These are phyloP conservation scores for Melipona quadrifasciata DNA, from an alignment of 1,140 invertebrate species.

Conservation along the genomic window DNA sequence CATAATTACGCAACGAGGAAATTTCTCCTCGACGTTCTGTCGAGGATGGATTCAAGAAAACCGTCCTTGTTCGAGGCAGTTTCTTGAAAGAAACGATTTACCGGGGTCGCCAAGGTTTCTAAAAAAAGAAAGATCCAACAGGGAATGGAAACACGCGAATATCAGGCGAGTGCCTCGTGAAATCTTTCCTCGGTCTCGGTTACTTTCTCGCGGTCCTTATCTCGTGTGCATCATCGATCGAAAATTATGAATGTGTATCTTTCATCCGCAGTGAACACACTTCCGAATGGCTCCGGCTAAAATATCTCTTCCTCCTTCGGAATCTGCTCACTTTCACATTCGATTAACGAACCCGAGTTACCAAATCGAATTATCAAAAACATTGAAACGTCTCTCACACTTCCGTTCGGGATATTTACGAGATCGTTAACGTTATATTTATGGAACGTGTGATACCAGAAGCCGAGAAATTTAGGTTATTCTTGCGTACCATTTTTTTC, in stretches of 20 bases:
- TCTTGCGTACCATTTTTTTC: no score
- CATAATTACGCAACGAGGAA: conserved; percentile 7
- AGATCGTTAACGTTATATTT: background rate
- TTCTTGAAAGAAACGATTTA: background rate
- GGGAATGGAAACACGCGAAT: background rate
- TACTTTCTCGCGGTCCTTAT: conserved; percentile 46
- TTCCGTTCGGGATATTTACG: conserved; percentile 8
- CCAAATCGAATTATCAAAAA: background rate
- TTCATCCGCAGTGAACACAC: background rate
- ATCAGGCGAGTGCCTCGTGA: background rate
- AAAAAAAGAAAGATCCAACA: background rate
- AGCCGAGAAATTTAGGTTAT: background rate
- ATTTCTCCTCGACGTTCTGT: background rate
- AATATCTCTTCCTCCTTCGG: background rate
- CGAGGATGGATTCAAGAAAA: no score
- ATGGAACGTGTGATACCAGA: background rate
- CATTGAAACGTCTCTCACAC: background rate
- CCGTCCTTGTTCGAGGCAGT: background rate
- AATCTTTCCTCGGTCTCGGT: conserved; percentile 1
- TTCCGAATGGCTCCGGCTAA: conserved; percentile 20
- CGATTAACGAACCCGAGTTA: background rate
- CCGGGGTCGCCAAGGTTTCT: background rate
- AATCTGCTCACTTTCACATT: conserved; percentile 44
- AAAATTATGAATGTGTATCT: conserved; percentile 39
- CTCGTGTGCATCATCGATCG: conserved; percentile 24